A percentile compares a stretch with the other conserved stretches of the same genome.
Conservation (phyloP, 2,888 invertebrate genomes). For the Zootermopsis nevadensis region DNA sequence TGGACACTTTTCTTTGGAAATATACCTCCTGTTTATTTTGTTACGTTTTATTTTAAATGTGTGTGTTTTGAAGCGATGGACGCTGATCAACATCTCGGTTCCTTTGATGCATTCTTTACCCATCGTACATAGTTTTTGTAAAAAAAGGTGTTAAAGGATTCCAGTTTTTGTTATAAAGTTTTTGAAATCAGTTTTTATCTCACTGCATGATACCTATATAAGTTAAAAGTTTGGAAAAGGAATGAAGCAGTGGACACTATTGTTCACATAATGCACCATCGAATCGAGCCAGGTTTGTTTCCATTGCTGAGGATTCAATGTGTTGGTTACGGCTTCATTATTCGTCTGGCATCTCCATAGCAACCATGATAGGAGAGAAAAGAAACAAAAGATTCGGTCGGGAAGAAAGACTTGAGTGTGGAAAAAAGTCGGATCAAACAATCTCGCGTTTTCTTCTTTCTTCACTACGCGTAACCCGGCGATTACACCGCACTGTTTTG, state of each 20-base stretch:
- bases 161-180: slow-evolving; percentile 6
- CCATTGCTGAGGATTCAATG: slow-evolving; percentile 9
- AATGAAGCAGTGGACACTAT: slow-evolving; percentile 12
- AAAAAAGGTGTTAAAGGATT: not conserved
- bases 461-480: not conserved
- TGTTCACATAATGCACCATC: slow-evolving; percentile 10
- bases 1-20: not conserved
- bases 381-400: slow-evolving; percentile 32
- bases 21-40: not conserved
- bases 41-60: not conserved
- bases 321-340: slow-evolving; percentile 45
- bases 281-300: not conserved
- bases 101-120: slow-evolving; percentile 24
- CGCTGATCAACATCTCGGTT: not conserved
- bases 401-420: slow-evolving; percentile 7
- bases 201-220: slow-evolving; percentile 18
- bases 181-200: slow-evolving; percentile 23
- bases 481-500: not conserved
- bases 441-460: slow-evolving; percentile 2
- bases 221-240: slow-evolving; percentile 24
- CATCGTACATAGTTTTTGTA: not conserved
- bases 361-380: not conserved
- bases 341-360: slow-evolving; percentile 35
- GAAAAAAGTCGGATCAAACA: slow-evolving; percentile 13
- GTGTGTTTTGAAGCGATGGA: not conserved